Evolutionary conservation across 2,797 vertebrate species (phyloP), one percentile per base, ranked within the genome.

Genomic region (Oreochromis mossambicus): DNA sequence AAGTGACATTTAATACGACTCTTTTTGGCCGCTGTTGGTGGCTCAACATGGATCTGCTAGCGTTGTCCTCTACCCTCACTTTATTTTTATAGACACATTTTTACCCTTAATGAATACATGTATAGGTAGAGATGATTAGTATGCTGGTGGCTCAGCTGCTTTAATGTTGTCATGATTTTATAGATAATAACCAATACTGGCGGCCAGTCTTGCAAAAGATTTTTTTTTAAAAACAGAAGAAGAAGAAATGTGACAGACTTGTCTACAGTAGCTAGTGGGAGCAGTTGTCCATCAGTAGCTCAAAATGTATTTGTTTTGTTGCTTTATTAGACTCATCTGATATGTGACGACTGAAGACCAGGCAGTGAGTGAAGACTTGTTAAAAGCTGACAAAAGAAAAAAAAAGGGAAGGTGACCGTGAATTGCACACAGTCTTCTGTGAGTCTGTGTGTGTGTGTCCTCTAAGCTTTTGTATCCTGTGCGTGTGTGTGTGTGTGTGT

Each of bases 381-480:
- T 15, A 78, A 79, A 87, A 86, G 80, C 87, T 79, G 80, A 52
- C 80, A 87, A 75, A 75, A 75, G 24, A 3, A 48, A 68, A 48
- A 52, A 89, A 82, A 87, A 83, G 76, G 48, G 50, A 82, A 89
- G 78, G 78, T 88, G 85, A 81, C 83, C 78, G 76, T 50, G 66
- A 88, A 78, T 51, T 80, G 26, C 21, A 32, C 55, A 4, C 63
- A 51, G 75, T 84, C 68, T 77, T 80, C 48, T 70, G 75, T 76
- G 50, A 55, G 79, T 61, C 17, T 36, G 7, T 36, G 1, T 36
- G 29, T 81, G 29, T 76, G 66, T 75, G 36, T 82, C 52, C 36
- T 51, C 51, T 70, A 14, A 73, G 68, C 68, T 48, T 73, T 73
- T 73, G 41, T 73, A 73, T 73, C 38, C 15, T 63, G 14, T 29